Evolutionary conservation across 2,888 invertebrate genomes (phyloP).

Genomic region (Tineola bisselliella): DNA sequence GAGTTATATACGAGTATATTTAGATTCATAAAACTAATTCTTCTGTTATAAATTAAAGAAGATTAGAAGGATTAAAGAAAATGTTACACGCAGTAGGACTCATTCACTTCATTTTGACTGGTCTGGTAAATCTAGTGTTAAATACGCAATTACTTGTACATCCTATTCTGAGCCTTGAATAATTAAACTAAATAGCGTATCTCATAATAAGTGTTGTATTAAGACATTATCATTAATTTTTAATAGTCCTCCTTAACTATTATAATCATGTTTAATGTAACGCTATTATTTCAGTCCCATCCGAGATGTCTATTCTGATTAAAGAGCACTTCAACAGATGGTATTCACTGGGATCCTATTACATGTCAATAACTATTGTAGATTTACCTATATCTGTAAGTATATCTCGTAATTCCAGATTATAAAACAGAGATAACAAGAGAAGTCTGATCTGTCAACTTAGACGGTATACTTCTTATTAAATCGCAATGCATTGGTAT

Average conservation of each 20-base stretch:
- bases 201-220: neutral
- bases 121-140: too few species aligned
- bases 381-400: conserved; percentile 83
- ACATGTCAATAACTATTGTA: conserved; percentile 77
- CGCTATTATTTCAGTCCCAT: conserved; percentile 71
- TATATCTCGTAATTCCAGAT: conserved; percentile 18
- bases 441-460: too few species aligned
- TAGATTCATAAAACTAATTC: too few species aligned
- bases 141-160: neutral
- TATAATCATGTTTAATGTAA: neutral
- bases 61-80: too few species aligned
- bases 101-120: too few species aligned
- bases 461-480: too few species aligned
- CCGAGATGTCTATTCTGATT: conserved; percentile 80
- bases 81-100: too few species aligned
- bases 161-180: neutral
- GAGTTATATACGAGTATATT: too few species aligned
- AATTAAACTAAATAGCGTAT: neutral
- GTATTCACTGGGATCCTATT: conserved; percentile 87
- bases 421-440: neutral
- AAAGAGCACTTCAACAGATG: conserved; percentile 91
- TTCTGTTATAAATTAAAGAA: too few species aligned
- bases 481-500: too few species aligned
- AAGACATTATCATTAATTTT: neutral
- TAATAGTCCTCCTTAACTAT: neutral